Evolutionary conservation across 2,888 invertebrate species (phyloP), one percentile per base, ranked within the genome.

Genomic region (Pseudococcus jackbeardsleyi): DNA sequence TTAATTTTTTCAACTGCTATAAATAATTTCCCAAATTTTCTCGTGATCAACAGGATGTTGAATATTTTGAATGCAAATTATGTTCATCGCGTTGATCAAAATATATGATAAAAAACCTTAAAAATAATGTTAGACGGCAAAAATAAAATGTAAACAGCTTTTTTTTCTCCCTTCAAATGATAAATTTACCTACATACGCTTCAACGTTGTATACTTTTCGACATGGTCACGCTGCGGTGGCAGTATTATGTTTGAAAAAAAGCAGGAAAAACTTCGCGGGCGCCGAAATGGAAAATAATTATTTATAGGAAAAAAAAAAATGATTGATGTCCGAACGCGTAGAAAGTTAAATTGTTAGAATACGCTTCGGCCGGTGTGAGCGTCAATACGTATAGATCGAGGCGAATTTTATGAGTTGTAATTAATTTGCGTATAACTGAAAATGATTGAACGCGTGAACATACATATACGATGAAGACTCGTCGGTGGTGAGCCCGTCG

Each of bases 351-450:
- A 64, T 64, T 64, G 19, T 64, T 64, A 64, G 19, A 64, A 64
- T 64, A 64, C 22, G 64, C 19, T 64, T 64, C 19, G 64, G 59
- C 17, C 19, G 64, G 59, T 5, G 22, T 64, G 19, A 19, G n/a
- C 59, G 59, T 59, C 59, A n/a, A 59, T 59, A 59, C 59, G 59
- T 59, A 59, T 59, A 46, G 50, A 64, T 64, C 64, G 64, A 64
- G 19, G 19, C 64, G 22, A 39, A 77, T 77, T 77, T 77, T 77
- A 77, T 39, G 33, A 77, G 17, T 77, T 77, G 77, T 77, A 77
- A 77, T 77, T 77, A 77, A 77, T 77, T 39, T 77, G 77, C 77
- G 77, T 77, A 39, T 39, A 39, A 77, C 33, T 77, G 77, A 77
- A 77, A 39, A 39, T 77, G 77, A 77, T 77, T 77, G 77, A 77